Evolutionary conservation across 2,888 invertebrate genomes (phyloP).

Genomic region (Tetropium fuscum): DNA sequence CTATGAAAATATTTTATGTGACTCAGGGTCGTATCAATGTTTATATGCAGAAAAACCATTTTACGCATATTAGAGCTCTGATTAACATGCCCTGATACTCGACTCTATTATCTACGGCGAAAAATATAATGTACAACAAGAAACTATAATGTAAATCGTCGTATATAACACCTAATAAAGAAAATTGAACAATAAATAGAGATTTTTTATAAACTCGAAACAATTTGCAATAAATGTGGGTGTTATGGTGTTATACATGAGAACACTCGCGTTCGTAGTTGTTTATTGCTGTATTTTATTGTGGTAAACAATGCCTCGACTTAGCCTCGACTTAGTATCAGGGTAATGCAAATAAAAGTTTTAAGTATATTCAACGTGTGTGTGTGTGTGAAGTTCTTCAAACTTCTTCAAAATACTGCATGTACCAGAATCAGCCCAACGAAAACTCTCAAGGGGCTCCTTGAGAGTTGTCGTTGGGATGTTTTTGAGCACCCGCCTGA

Average conservation of each 20-base stretch:
- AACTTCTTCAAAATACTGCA: not conserved
- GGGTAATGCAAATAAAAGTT: too few species aligned
- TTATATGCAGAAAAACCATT: conserved; percentile 35
- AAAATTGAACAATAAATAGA: conserved; percentile 36
- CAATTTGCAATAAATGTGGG: conserved; percentile 43
- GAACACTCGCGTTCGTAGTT: conserved; percentile 40
- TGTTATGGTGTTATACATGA: conserved; percentile 41
- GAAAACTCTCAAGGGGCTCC: too few species aligned
- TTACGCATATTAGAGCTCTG: conserved; percentile 29
- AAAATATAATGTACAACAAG: conserved; percentile 33
- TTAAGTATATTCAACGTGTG: too few species aligned
- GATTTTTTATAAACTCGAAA: conserved; percentile 37
- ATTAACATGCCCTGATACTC: conserved; percentile 19
- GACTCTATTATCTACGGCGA: conserved; percentile 9
- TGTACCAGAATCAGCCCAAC: too few species aligned
- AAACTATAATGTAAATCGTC: conserved; percentile 34
- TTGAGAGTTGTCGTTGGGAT: too few species aligned
- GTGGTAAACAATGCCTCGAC: conserved; percentile 37
- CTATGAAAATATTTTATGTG: conserved; percentile 29
- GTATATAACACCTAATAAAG: conserved; percentile 39
- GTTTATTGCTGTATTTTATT: conserved; percentile 41
- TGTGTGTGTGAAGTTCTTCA: not conserved
- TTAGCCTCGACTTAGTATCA: too few species aligned
- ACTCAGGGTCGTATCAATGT: conserved; percentile 27
- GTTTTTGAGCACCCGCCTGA: too few species aligned